Conservation (phyloP, 2,113 vertebrate species). For the Xenopus borealis region DNA sequence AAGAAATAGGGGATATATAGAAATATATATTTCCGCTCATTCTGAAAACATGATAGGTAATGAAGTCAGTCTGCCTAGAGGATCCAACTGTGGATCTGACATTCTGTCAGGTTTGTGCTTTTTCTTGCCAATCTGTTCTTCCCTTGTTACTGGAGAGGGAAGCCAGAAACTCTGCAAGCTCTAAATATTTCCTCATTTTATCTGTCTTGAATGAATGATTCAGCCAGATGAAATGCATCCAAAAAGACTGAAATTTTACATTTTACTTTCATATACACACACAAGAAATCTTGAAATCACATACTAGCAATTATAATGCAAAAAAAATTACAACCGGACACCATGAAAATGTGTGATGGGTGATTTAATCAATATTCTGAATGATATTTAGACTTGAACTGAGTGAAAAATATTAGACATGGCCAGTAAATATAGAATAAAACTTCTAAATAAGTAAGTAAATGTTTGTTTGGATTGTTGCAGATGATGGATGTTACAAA, state of each 20-base stretch:
- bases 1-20: too few relatives aligned
- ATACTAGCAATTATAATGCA: too few relatives aligned
- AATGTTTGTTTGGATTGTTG: too few relatives aligned
- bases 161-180: constrained; percentile 8
- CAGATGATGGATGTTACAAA: too few relatives aligned
- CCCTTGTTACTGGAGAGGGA: neutral
- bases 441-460: too few relatives aligned
- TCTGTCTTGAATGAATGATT: neutral
- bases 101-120: constrained; percentile 11
- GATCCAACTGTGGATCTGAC: constrained; percentile 1
- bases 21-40: neutral
- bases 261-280: neutral
- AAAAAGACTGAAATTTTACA: constrained; percentile 2
- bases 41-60: neutral
- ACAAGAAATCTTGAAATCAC: neutral
- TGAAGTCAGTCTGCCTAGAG: neutral
- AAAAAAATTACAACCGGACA: too few relatives aligned
- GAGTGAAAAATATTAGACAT: too few relatives aligned
- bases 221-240: neutral
- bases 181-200: neutral
- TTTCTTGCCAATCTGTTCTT: neutral
- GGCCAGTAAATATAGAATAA: too few relatives aligned
- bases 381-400: too few relatives aligned
- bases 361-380: too few relatives aligned
- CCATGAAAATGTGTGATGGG: too few relatives aligned